Evolutionary conservation across 1,140 invertebrate genomes (phyloP).

Genomic region (Berghia stephanieae): DNA sequence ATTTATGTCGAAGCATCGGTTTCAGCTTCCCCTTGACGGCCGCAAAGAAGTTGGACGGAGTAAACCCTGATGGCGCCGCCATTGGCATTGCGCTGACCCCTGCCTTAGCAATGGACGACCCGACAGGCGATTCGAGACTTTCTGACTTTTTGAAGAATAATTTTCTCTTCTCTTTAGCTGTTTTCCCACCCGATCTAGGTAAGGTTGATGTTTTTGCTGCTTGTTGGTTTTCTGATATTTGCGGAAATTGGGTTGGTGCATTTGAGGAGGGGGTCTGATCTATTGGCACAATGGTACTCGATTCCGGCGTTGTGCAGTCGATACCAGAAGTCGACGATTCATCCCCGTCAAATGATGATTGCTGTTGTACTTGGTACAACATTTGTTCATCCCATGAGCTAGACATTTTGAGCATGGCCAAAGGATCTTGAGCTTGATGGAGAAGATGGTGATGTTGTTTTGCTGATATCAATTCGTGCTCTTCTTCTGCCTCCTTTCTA

Average conservation of each 20-base stretch:
- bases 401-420: conserved; percentile 38
- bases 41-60: conserved; percentile 40
- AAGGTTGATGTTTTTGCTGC: no score
- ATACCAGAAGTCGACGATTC: no score
- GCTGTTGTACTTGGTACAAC: no score
- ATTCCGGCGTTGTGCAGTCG: no score
- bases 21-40: conserved; percentile 41
- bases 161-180: conserved; percentile 42
- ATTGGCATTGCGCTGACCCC: conserved; percentile 36
- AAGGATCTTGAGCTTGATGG: no score
- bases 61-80: conserved; percentile 38
- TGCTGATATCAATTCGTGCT: conserved; percentile 30
- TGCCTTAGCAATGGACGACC: conserved; percentile 36
- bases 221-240: no score
- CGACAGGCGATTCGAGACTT: conserved; percentile 41
- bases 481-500: conserved; percentile 35
- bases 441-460: not conserved
- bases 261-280: no score
- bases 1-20: conserved; percentile 33
- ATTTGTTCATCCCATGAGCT: conserved; percentile 40
- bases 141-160: conserved; percentile 43
- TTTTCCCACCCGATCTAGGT: no score
- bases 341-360: no score
- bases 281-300: no score
- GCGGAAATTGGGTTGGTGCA: no score